Base-by-base conservation (phyloP, 2,113 vertebrate species). In the Lathamus discolor region DNA sequence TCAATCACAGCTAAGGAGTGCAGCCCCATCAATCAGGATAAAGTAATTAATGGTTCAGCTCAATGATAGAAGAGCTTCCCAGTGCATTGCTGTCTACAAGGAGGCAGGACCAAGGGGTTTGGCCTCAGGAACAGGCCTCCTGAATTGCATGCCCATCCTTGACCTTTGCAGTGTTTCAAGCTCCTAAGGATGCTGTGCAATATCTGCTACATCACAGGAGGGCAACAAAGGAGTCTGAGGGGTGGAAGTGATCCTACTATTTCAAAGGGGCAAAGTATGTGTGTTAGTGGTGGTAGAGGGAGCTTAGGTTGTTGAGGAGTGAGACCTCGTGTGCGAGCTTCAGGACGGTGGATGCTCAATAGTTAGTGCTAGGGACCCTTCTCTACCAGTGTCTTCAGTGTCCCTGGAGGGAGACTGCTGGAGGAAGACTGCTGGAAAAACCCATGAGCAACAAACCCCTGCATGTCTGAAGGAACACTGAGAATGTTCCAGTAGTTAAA, bases 151-250 rank as follows among this genome's bases (percentile, higher is more conserved):
- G 17, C 19, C 28, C 57, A 67, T 44, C 28, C 9, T 67, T 55
- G n/a, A 12, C 7, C 4, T 75, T 63, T n/a, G 31, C 39, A 73
- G 7, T 0, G 1, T 41, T 78, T 61, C 1, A 0, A 10, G 46
- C 37, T 63, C 41, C 35, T 63, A 69, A 51, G 35, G 31, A 44
- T 19, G 6, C 7, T 76, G 24, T 35, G 37, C 14, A 19, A 3
- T 31, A 31, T 51, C 27, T 28, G 27, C 39, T 37, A 10, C 24
- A 17, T 20, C 44, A 48, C 11, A 27, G 20, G 24, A 31, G 29
- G 7, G 3, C 2, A 12, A 31, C 0, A 0, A 57, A 39, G 25
- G 33, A 31, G 48, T 69, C 31, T 8, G 23, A 68, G 20, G 23
- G 33, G 12, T 93, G 69, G 28, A 64, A 70, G 8, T 23, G 13